Evolutionary conservation across 2,888 invertebrate species (phyloP).

Genomic region (Noctuana brunneofusca): DNA sequence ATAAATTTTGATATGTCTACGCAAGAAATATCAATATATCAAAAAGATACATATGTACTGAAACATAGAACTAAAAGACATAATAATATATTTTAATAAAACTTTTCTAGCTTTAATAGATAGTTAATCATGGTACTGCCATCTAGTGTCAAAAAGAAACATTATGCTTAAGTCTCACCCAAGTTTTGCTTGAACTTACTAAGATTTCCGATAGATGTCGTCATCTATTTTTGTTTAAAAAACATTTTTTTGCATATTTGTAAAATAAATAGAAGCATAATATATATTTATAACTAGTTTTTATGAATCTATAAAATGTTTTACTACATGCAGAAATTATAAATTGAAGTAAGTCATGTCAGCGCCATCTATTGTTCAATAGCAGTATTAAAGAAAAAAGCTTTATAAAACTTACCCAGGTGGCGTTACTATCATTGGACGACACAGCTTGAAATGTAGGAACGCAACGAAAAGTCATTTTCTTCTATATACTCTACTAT

Average conservation of each 20-base stretch:
- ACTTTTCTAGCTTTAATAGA: no score
- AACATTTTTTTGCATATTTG: not conserved
- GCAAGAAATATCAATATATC: no score
- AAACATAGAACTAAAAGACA: no score
- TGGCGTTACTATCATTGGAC: conserved; percentile 84
- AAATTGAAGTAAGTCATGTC: not conserved
- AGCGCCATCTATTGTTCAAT: conserved; percentile 25
- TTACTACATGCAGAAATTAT: not conserved
- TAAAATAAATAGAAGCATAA: no score
- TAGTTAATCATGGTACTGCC: no score
- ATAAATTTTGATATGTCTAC: no score
- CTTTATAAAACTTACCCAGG: conserved; percentile 83
- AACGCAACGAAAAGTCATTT: conserved; percentile 87
- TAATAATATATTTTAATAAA: no score
- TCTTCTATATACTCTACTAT: conserved; percentile 50
- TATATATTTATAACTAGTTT: no score
- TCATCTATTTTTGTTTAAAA: not conserved
- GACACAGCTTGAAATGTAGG: conserved; percentile 85
- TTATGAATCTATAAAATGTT: not conserved
- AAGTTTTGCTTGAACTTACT: not conserved
- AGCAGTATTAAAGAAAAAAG: conserved; percentile 32
- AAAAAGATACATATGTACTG: no score
- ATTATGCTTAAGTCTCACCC: not conserved
- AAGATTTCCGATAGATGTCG: conserved; percentile 14
- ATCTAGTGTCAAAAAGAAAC: conserved; percentile 51